These are phyloP conservation scores for Diceros bicornis DNA, from an alignment of 2,797 vertebrate genomes.

Conservation along the genomic window DNA sequence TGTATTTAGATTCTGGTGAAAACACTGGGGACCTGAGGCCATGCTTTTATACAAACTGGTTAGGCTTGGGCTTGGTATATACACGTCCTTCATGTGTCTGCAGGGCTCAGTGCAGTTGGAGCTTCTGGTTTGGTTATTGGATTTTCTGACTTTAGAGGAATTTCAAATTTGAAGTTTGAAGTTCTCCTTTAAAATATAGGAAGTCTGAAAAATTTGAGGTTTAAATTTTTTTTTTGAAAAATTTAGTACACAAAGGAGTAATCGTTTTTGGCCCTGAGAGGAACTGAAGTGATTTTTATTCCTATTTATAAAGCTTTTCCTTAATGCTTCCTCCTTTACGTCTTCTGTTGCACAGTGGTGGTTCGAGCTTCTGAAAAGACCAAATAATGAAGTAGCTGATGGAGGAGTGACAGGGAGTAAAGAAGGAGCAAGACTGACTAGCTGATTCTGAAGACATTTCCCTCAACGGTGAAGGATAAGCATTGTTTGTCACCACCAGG, in stretches of 20 bases:
- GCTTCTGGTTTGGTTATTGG: background rate
- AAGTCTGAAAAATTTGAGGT: background rate
- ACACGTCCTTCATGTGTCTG: background rate
- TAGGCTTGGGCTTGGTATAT: background rate
- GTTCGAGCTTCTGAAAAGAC: background rate
- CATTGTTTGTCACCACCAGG: background rate
- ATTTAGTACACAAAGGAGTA: background rate
- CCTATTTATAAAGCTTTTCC: background rate
- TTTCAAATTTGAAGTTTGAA: background rate
- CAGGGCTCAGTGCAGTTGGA: background rate
- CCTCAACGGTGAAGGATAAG: background rate
- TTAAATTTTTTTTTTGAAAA: slow-evolving; percentile 20
- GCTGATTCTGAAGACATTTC: background rate
- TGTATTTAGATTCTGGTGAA: background rate
- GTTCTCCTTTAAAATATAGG: background rate
- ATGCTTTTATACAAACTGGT: too few relatives aligned
- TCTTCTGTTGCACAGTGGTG: background rate
- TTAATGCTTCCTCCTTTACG: background rate
- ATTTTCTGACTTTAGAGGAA: background rate
- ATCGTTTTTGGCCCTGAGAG: background rate
- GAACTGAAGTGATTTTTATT: background rate
- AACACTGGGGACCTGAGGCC: background rate
- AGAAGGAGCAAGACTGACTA: background rate
- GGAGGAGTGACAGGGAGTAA: background rate
- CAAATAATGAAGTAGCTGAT: background rate